Evolutionary conservation across 1,140 invertebrate species (phyloP), one percentile per base, ranked within the genome.

Genomic region (Muscidifurax raptorellus): DNA sequence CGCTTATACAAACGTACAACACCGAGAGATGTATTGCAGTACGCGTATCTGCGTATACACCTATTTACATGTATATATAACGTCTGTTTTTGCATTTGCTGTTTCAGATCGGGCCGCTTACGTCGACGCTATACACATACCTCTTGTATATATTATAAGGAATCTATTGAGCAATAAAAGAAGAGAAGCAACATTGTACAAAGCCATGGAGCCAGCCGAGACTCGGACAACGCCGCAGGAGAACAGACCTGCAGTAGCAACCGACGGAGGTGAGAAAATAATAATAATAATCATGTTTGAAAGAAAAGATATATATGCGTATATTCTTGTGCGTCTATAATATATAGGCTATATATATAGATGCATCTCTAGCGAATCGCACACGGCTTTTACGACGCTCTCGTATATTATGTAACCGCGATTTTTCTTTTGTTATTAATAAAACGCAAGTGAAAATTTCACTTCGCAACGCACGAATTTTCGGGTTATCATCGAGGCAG

Each of bases 71-170:
- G 12, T 59, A 6, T 47, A 59, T 59, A 7, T 59, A 59, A 59
- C 18, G 52, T n/a, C 18, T 59, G 7, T 59, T 7, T 59, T n/a
- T n/a, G 52, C 52, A 6, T 30, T 1, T 12, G 66, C 5, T 69
- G 66, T 69, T 69, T 69, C 66, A 69, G 66, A 27, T 69, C 66
- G 66, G 28, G 27, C 28, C 66, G 28, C 66, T 69, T 69, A 69
- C n/a, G 27, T 9, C 66, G 47, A 47, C 64, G 64, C 64, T 66
- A 22, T 25, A 25, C 13, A 66, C 18, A 13, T 66, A 10, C 10
- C 2, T n/a, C 6, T 3, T 27, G 2, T 3, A 28, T 3, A 28
- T 18, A 6, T 59, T 22, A 59, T n/a, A 59, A 59, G 52, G 52
- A 59, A 59, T 59, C 52, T 59, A n/a, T 18, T 1, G 52, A 15